Base-by-base conservation (phyloP, 2,113 vertebrate species). In the Siphamia tubifer region DNA sequence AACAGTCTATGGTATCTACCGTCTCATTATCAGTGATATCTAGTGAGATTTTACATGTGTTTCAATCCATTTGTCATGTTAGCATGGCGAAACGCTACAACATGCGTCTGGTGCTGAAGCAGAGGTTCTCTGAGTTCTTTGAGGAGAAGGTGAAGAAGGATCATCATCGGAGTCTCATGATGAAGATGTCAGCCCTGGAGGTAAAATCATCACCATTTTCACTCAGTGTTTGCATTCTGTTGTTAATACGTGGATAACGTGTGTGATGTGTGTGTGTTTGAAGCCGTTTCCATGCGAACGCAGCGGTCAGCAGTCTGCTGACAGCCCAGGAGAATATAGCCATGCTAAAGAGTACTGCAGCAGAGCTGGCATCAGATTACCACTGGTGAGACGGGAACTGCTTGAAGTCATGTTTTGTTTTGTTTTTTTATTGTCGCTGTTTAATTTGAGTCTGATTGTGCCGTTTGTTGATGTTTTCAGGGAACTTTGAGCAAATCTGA, bases 31-130 rank as follows among this genome's bases (percentile, higher is more conserved):
- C n/a, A n/a, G n/a, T n/a, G n/a, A n/a, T n/a, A n/a, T 23, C 11
- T 16, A 2, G 15, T 25, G 12, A 30, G 2, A 5, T 9, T 43
- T 5, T 19, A 1, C 12, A 24, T 25, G 6, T 23, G 2, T 48
- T 8, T 27, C 5, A 39, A 6, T 60, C 19, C 40, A 16, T 52
- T 38, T 28, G 25, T 3, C 54, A 10, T 48, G 2, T 40, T 89
- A 99, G 97, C 88, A 96, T 99, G 96, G 95, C 94, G 0, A 96
- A 95, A 85, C 93, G 94, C 16, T 95, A 98, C 83, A 94, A 95
- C 66, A 99, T 99, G 97, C 95, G 94, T 45, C 87, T 99, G 52
- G 87, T 98, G 43, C 91, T 93, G 76, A 98, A 95, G 89, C 95
- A 94, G 86, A 94, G 95, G 2, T 99, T 99, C 90, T 85, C 86